Evolutionary conservation across 2,797 vertebrate species (phyloP).

Genomic region (Poecilia wingei): DNA sequence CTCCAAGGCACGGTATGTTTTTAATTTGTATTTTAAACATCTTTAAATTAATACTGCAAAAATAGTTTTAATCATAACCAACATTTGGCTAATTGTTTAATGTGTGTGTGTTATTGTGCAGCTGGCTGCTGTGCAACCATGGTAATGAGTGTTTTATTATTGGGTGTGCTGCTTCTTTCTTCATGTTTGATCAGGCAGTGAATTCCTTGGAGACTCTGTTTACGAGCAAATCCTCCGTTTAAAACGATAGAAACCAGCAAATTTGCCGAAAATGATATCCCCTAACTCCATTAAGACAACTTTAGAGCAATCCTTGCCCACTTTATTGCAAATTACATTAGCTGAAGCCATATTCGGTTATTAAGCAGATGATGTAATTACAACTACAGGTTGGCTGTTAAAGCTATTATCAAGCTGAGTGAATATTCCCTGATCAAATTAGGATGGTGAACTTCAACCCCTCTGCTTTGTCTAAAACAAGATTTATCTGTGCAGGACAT

Average conservation of each 20-base stretch:
- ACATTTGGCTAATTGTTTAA: slow-evolving; percentile 18
- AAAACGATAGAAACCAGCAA: slow-evolving; percentile 61
- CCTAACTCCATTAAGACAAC: slow-evolving; percentile 75
- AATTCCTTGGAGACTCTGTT: slow-evolving; percentile 74
- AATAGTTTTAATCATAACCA: neutral
- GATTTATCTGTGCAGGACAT: slow-evolving; percentile 53
- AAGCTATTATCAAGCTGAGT: slow-evolving; percentile 78
- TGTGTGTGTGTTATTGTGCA: slow-evolving; percentile 17
- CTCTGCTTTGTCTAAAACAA: slow-evolving; percentile 57
- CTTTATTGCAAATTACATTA: slow-evolving; percentile 76
- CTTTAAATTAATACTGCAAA: neutral
- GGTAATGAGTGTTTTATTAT: slow-evolving; percentile 64
- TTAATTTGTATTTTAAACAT: neutral
- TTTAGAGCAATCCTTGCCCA: slow-evolving; percentile 71
- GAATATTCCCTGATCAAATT: slow-evolving; percentile 81
- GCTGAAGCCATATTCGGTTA: slow-evolving; percentile 76
- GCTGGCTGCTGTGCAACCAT: slow-evolving; percentile 10
- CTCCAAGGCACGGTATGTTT: neutral
- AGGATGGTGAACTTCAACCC: slow-evolving; percentile 72
- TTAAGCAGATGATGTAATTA: slow-evolving; percentile 84
- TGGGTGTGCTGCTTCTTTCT: slow-evolving; percentile 61
- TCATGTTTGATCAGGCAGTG: slow-evolving; percentile 66
- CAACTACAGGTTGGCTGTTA: slow-evolving; percentile 79
- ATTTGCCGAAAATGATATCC: slow-evolving; percentile 79
- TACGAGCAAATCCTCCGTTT: slow-evolving; percentile 64